Percentiles rank a stretch among this genome's conserved stretches.
Conservation (phyloP, 2,888 invertebrate genomes). For the Pimpla rufipes region DNA sequence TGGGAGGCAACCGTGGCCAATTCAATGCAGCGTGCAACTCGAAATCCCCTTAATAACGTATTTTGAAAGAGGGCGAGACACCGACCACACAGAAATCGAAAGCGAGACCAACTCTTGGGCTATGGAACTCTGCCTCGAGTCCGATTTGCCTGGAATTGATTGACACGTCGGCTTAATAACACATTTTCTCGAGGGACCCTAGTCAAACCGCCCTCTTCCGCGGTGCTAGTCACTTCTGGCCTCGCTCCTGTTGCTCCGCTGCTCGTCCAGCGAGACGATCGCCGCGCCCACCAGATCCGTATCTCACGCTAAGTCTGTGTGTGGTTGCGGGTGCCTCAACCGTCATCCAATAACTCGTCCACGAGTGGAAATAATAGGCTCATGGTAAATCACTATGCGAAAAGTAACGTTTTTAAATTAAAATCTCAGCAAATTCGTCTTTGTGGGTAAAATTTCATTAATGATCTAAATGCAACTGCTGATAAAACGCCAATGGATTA, state of each 20-base stretch:
- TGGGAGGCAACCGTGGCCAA: conserved; percentile 3
- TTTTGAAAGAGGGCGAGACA: conserved; percentile 72
- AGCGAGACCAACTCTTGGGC: conserved; percentile 40
- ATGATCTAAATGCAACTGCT: no score
- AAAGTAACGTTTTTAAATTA: neutral
- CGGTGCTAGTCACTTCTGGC: conserved; percentile 53
- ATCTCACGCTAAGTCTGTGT: conserved; percentile 56
- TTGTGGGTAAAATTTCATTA: no score
- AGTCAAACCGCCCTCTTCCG: conserved; percentile 64
- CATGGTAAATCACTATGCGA: conserved; percentile 5
- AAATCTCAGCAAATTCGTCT: no score
- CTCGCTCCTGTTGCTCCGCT: conserved; percentile 36
- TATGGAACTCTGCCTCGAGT: conserved; percentile 33
- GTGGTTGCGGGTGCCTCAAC: conserved; percentile 38
- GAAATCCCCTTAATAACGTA: conserved; percentile 73
- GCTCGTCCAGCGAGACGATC: conserved; percentile 54
- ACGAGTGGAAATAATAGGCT: conserved; percentile 63
- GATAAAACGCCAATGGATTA: no score
- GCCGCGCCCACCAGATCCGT: conserved; percentile 59
- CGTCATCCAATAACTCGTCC: conserved; percentile 70
- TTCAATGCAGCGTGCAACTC: conserved; percentile 49
- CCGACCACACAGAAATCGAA: conserved; percentile 46
- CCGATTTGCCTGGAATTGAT: conserved; percentile 71
- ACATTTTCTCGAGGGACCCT: conserved; percentile 62
- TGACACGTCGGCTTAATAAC: conserved; percentile 74